These are phyloP conservation scores for Tympanuchus pallidicinctus DNA, from an alignment of 2,113 vertebrate genomes.

Conservation along the genomic window DNA sequence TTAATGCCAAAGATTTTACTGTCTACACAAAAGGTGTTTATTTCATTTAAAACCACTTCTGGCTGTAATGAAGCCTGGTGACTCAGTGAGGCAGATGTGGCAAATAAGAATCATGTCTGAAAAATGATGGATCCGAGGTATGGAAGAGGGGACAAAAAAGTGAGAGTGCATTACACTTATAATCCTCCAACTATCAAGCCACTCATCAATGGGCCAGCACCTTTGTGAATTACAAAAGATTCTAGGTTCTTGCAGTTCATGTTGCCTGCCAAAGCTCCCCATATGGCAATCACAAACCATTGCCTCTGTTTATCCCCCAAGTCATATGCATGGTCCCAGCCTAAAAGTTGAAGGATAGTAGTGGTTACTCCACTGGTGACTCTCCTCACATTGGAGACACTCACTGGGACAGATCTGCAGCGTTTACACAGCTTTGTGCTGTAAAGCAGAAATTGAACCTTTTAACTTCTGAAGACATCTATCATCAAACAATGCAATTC, in stretches of 20 bases:
- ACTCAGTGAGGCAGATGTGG: neutral
- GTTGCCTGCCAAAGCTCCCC: neutral
- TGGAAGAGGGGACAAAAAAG: neutral
- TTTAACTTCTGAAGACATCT: conserved; percentile 20
- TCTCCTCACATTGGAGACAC: neutral
- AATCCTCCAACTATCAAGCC: neutral
- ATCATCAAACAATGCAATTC: conserved; percentile 27
- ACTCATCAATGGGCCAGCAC: neutral
- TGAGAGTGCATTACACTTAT: neutral
- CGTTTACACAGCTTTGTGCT: conserved; percentile 3
- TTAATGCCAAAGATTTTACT: neutral
- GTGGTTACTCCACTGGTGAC: neutral
- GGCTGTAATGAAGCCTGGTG: neutral
- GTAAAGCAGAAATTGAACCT: conserved; percentile 21
- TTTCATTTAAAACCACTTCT: neutral
- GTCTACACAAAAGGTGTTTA: neutral
- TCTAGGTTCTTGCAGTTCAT: neutral
- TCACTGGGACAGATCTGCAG: neutral
- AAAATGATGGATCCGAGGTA: neutral
- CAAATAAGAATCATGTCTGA: neutral
- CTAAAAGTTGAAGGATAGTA: neutral
- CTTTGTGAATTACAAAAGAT: neutral
- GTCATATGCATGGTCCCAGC: neutral
- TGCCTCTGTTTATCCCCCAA: neutral
- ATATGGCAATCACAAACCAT: neutral